phyloP scores from a whole-genome alignment of 2,113 vertebrate species.

The Martes martes region DNA sequence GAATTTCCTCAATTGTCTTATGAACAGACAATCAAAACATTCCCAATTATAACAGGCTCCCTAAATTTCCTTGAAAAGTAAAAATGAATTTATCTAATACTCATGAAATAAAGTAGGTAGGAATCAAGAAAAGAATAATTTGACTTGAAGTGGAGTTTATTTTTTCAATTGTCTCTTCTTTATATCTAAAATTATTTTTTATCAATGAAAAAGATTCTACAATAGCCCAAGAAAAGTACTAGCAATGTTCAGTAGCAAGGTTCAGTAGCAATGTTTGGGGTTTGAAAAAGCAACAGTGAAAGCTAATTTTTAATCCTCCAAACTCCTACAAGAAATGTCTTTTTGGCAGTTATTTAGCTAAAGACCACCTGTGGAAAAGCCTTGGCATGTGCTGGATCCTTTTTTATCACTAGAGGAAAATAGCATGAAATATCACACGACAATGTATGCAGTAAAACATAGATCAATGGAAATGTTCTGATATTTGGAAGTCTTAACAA shows the following conservation, averaged over 20 bases:
- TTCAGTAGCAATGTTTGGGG: neutral
- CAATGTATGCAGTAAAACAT: neutral
- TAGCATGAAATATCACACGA: neutral
- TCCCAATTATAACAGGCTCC: neutral
- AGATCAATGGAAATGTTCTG: neutral
- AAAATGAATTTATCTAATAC: neutral
- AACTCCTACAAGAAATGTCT: neutral
- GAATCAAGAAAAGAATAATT: neutral
- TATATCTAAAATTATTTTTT: neutral
- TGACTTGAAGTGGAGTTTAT: neutral
- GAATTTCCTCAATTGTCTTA: neutral
- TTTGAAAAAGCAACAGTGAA: neutral
- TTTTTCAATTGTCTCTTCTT: neutral
- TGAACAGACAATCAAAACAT: neutral
- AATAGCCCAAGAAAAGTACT: neutral
- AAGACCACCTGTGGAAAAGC: neutral
- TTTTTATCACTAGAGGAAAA: neutral
- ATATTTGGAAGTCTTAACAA: neutral
- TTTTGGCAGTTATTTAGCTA: neutral
- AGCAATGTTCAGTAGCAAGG: neutral
- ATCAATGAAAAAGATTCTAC: neutral
- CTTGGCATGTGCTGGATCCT: too few species aligned
- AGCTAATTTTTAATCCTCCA: neutral
- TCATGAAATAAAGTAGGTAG: neutral
- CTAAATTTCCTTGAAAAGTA: neutral